Base-by-base conservation (phyloP, 2,888 invertebrate genomes). In the Drosophila mercatorum region DNA sequence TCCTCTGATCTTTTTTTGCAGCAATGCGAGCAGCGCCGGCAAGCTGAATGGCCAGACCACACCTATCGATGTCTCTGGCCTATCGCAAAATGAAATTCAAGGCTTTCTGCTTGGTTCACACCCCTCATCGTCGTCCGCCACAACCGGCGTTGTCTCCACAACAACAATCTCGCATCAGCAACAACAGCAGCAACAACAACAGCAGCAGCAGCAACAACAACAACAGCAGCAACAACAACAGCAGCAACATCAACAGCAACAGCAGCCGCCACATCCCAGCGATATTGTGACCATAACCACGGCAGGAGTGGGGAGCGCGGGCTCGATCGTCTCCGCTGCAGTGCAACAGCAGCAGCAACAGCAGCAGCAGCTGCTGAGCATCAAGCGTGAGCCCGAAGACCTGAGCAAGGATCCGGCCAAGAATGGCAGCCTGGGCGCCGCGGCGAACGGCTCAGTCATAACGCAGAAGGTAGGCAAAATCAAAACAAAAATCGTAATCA, bases 81-180 rank as follows among this genome's bases (percentile, higher is more conserved):
- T 93, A 92, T 93, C 93, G 91, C 93, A 93, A 91, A 93, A 93
- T 92, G 93, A 93, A 91, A 93, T 93, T 89, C 93, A 93, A 93
- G 93, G 93, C 91, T 91, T 93, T 90, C 89, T 93, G 88, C 92
- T 93, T 87, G 93, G 93, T 90, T 91, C 93, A 90, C 93, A 93
- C 92, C 92, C 93, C 92, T 92, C 92, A 72, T 91, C 92, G 60
- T 84, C 91, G 68, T 77, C 90, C 44, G 79, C 88, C 84, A 91
- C 91, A 71, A 87, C 92, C 72, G 86, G 86, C 86, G 89, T 89
- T 76, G 88, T 90, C 72, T 91, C 91, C 78, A 89, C 92, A 74
- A 91, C 91, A 68, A 89, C 90, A 76, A 88, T 89, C 63, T 87
- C 91, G 72, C 88, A 91, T 81, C 92, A 91, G 40, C 83, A 82